phyloP scores from a whole-genome alignment of 2,113 vertebrate species.

The Oncorhynchus gorbuscha region DNA sequence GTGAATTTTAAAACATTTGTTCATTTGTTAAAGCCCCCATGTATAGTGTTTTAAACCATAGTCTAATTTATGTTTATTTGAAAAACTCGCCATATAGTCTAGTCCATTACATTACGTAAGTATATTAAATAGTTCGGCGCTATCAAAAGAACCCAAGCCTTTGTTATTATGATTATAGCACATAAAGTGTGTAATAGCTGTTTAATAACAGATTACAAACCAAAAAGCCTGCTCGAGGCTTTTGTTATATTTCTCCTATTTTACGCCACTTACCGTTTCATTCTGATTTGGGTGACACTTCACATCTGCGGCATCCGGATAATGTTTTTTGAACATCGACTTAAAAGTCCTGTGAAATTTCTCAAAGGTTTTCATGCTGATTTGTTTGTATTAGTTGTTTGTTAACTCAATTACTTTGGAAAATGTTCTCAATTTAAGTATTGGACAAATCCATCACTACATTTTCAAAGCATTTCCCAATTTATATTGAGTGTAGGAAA shows the following conservation, averaged over 20 bases:
- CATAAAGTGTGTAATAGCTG: conserved; percentile 59
- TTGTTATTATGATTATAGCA: conserved; percentile 48
- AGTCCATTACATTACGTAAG: conserved; percentile 40
- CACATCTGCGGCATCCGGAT: conserved; percentile 42
- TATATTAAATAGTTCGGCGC: conserved; percentile 54
- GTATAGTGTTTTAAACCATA: conserved; percentile 37
- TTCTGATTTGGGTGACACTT: conserved; percentile 26
- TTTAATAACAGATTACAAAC: conserved; percentile 72
- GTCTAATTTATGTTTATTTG: conserved; percentile 59
- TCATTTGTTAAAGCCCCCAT: conserved; percentile 49
- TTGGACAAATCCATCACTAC: conserved; percentile 7
- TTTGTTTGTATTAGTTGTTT: conserved; percentile 54
- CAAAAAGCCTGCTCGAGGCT: conserved; percentile 55
- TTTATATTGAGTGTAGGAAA: conserved; percentile 11
- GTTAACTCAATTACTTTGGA: conserved; percentile 48
- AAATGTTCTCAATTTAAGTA: conserved; percentile 32
- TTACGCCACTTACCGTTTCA: conserved; percentile 55
- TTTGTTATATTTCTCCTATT: conserved; percentile 51
- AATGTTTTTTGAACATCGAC: conserved; percentile 43
- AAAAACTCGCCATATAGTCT: conserved; percentile 15
- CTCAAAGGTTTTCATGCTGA: conserved; percentile 44
- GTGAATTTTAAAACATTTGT: conserved; percentile 57
- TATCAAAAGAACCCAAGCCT: conserved; percentile 56
- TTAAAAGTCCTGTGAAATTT: conserved; percentile 64
- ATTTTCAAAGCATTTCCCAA: conserved; percentile 41